Evolutionary conservation across 53 echinoderm and acorn worm species (phyloP), one percentile per base, ranked within the genome.

Genomic region (Arbacia lixula): DNA sequence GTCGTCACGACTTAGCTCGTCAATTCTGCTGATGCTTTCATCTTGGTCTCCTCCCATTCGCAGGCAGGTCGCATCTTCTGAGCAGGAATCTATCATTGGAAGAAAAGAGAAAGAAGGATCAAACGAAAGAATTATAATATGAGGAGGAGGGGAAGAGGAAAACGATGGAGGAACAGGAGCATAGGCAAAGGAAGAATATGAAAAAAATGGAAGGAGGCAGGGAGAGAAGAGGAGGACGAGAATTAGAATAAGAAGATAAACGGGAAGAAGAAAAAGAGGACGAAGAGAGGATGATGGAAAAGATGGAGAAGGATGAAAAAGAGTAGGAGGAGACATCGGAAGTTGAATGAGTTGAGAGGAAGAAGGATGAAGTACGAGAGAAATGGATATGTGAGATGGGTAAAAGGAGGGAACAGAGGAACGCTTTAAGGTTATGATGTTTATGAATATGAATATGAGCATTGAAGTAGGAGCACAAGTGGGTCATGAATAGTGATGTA

Each of bases 61-160:
- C 75, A 75, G 36, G 14, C 75, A 75, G 1, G 75, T 53, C 34
- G 53, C 75, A 31, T 75, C 75, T 20, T 75, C 55, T 54, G 75
- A 75, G 21, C 75, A 75, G 2, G 75, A 54, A 54, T 75, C 75
- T 75, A 36, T n/a, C n/a, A n/a, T n/a, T n/a, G n/a, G n/a, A 10
- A 56, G 14, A 10, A 56, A 56, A 46, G 46, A 46, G n/a, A n/a
- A n/a, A n/a, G n/a, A n/a, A n/a, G n/a, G n/a, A n/a, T n/a, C n/a
- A n/a, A n/a, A n/a, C n/a, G n/a, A n/a, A n/a, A n/a, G n/a, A n/a
- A n/a, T 20, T 16, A 63, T 22, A 25, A 40, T 10, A 68, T 68
- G 42, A 72, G 39, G 4, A 11, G 21, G 19, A 49, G 67, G 6
- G 19, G 25, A 19, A 41, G 69, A 41, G 24, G 27, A 16, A 37